Evolutionary conservation across 2,113 vertebrate species (phyloP).

Genomic region (Pycnonotus jocosus): DNA sequence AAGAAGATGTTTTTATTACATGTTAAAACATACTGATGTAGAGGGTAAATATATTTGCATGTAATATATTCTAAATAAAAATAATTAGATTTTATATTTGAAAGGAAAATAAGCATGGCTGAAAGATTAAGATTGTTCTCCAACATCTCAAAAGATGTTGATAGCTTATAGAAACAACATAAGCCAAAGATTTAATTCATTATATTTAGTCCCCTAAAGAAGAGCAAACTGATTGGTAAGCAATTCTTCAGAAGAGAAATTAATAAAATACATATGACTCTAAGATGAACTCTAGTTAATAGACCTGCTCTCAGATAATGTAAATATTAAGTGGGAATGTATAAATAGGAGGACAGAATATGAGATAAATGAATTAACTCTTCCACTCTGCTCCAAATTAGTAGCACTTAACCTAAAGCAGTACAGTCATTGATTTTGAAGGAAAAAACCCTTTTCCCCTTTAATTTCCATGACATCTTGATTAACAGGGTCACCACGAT

Average conservation of each 20-base stretch:
- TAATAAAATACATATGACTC: neutral
- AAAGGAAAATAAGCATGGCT: neutral
- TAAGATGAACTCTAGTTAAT: neutral
- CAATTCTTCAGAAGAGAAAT: neutral
- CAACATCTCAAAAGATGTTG: neutral
- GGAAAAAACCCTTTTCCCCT: rapidly evolving
- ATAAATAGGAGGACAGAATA: neutral
- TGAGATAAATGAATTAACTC: neutral
- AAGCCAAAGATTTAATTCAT: neutral
- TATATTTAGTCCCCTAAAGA: neutral
- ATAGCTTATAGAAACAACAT: neutral
- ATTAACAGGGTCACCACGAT: neutral
- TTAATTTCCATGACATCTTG: neutral
- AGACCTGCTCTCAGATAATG: neutral
- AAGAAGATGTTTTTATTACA: neutral
- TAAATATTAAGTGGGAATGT: neutral
- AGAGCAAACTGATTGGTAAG: neutral
- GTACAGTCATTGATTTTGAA: neutral
- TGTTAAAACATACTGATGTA: neutral
- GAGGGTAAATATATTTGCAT: neutral
- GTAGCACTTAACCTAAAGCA: neutral
- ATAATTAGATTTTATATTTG: neutral
- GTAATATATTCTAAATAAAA: neutral
- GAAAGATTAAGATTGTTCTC: neutral
- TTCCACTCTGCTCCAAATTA: neutral